Percentiles rank a stretch among this genome's conserved stretches.
phyloP scores from a whole-genome alignment of 2,113 vertebrate genomes.

The Cebus imitator region DNA sequence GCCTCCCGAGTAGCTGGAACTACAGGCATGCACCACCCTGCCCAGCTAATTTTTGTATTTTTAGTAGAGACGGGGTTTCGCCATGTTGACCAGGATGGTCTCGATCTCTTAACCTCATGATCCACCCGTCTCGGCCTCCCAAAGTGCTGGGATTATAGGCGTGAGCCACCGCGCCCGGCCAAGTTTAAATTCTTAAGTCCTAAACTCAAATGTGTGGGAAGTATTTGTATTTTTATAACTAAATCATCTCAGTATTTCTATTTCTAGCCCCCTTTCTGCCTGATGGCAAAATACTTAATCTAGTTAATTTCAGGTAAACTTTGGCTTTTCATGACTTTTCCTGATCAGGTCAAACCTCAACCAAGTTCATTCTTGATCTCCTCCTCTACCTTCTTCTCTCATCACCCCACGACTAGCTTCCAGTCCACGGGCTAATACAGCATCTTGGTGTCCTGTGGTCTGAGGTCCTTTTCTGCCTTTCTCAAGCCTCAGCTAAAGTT shows the following conservation, averaged over 20 bases:
- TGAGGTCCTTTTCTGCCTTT: neutral
- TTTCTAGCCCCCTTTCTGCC: neutral
- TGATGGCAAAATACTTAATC: neutral
- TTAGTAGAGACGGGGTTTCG: neutral
- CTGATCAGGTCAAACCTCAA: neutral
- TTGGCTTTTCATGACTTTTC: neutral
- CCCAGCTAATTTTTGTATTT: neutral
- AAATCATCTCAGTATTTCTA: neutral
- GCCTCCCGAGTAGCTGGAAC: too few species aligned
- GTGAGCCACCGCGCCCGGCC: rapidly evolving
- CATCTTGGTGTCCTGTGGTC: neutral
- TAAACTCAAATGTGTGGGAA: neutral
- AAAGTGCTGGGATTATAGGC: neutral
- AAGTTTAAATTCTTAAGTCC: neutral
- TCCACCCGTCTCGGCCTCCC: neutral
- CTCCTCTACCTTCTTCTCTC: neutral
- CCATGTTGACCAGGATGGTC: neutral
- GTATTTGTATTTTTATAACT: neutral
- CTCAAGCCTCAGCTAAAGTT: neutral
- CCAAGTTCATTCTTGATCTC: neutral
- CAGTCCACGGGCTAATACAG: neutral
- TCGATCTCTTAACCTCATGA: neutral
- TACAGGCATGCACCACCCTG: too few species aligned
- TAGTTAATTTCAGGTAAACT: neutral
- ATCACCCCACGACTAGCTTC: neutral